Evolutionary conservation across 2,113 vertebrate species (phyloP).

Genomic region (Rhinichthys klamathensis): DNA sequence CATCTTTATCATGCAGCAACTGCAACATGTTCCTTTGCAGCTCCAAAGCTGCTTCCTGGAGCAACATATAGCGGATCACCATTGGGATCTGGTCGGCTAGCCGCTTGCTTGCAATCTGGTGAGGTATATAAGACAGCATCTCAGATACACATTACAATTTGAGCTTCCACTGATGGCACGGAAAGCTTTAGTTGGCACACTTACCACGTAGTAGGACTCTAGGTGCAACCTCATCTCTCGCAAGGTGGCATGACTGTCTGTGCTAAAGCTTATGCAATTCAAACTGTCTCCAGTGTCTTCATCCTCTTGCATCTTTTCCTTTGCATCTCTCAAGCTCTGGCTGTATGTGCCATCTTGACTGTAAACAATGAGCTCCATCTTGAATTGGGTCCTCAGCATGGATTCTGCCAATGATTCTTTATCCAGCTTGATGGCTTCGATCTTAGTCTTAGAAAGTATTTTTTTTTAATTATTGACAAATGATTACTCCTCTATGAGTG

Average conservation of each 20-base stretch:
- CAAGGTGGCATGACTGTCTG: constrained; percentile 53
- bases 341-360: constrained; percentile 83
- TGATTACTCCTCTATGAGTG: too few relatives aligned
- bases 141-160: constrained; percentile 24
- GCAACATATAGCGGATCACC: constrained; percentile 79
- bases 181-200: constrained; percentile 15
- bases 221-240: constrained; percentile 70
- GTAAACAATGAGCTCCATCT: constrained; percentile 85
- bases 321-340: constrained; percentile 18
- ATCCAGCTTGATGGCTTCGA: constrained; percentile 75
- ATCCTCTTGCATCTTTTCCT: constrained; percentile 40
- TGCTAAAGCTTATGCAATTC: neutral
- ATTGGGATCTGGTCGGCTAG: constrained; percentile 84
- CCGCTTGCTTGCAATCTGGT: constrained; percentile 78
- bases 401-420: constrained; percentile 71
- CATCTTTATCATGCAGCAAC: constrained; percentile 78
- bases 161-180: neutral
- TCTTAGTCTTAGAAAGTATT: constrained; percentile 69
- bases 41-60: constrained; percentile 69
- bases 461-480: too few relatives aligned
- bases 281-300: rapidly evolving
- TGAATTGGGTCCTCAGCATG: constrained; percentile 79
- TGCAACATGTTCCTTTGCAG: constrained; percentile 81
- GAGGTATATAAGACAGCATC: constrained; percentile 43
- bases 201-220: constrained; percentile 68